Conservation (phyloP, 35 echinoderm and acorn worm species). For the Patiria miniata region DNA sequence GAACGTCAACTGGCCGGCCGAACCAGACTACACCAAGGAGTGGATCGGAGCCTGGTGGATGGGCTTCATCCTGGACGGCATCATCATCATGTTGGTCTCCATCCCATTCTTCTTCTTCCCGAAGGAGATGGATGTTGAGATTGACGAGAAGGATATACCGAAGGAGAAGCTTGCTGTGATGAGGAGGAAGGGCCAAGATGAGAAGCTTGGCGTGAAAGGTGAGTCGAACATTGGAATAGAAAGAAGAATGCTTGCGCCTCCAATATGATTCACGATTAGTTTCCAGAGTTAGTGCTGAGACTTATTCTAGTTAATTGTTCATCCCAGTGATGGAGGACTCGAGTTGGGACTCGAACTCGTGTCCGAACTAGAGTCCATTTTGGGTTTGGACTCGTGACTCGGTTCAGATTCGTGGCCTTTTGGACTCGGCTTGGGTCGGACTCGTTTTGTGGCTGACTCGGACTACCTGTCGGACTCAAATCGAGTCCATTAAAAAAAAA, state of each 20-base stretch:
- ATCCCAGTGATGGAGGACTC: too few species aligned
- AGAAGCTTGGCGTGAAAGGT: neutral
- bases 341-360: too few species aligned
- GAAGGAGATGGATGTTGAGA: constrained; percentile 44
- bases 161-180: neutral
- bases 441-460: too few species aligned
- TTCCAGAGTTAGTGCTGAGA: neutral
- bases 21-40: constrained; percentile 27
- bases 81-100: constrained; percentile 46
- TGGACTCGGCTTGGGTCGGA: too few species aligned
- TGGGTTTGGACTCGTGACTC: too few species aligned
- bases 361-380: too few species aligned
- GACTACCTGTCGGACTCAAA: too few species aligned
- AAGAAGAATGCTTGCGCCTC: too few species aligned
- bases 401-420: too few species aligned
- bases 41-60: constrained; percentile 95
- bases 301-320: too few species aligned
- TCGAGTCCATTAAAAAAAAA: too few species aligned
- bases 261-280: neutral
- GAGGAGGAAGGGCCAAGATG: neutral
- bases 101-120: constrained; percentile 90
- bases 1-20: constrained; percentile 28
- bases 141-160: neutral
- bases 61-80: constrained; percentile 69
- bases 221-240: neutral